Evolutionary conservation across 2,113 vertebrate genomes (phyloP), one percentile per base, ranked within the genome.

Genomic region (Colossoma macropomum): DNA sequence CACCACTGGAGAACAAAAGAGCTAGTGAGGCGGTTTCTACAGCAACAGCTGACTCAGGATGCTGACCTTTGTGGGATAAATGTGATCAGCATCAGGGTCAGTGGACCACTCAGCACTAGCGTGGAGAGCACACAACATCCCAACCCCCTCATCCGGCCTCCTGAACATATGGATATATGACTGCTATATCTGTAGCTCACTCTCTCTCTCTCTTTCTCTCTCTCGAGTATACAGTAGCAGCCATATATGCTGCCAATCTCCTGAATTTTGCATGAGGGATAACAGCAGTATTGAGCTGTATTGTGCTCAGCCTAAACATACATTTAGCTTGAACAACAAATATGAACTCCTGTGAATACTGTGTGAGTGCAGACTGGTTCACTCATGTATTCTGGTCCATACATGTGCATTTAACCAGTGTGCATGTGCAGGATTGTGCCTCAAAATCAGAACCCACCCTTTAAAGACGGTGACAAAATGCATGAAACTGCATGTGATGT

Each of bases 401-500:
- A n/a, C 66, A n/a, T 68, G 28, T 70, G 32, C 25, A 12, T 38
- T 41, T n/a, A 70, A 41, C 56, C 23, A 3, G 38, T 12, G 23
- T 62, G 52, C 19, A 13, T 60, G 15, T 48, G 50, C 21, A 27
- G 11, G 4, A 76, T 16, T 73, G 56, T 30, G 50, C 23, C 45
- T 73, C 68, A 32, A 78, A 76, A 60, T 73, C 75, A 45, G 48
- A 75, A 72, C 28, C n/a, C 59, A 54, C 38, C 72, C 82, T 52
- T 75, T 71, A 34, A 48, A 62, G 66, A 69, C 17, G 70, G 82
- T 81, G 78, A 78, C 66, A 86, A 81, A 86, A 68, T 54, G 45
- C 56, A 86, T 86, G 48, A 75, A 83, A 83, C 77, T 74, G 74
- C 48, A 85, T 65, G 84, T 87, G 89, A 85, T 86, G 84, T 89